Evolutionary conservation across 2,888 invertebrate genomes (phyloP).

Genomic region (Mamestra brassicae): DNA sequence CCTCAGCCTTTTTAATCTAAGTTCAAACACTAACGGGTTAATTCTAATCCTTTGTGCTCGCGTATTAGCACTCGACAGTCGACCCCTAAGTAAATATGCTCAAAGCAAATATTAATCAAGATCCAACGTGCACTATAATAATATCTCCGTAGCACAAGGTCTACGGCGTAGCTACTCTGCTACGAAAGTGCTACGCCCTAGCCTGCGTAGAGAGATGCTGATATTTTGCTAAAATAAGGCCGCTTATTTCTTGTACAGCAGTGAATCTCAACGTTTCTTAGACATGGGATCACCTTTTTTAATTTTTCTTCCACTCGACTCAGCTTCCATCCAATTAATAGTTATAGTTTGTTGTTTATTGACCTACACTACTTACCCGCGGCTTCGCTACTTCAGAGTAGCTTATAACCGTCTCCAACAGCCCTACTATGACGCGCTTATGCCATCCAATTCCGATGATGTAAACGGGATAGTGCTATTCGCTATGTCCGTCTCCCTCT

Average conservation of each 20-base stretch:
- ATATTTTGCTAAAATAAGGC: slow-evolving; percentile 8
- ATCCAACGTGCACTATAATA: slow-evolving; percentile 46
- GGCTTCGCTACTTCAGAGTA: no score
- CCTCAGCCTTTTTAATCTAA: slow-evolving; percentile 43
- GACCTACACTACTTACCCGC: no score
- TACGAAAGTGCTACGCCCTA: slow-evolving; percentile 53
- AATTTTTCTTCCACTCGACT: no score
- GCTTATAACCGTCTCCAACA: no score
- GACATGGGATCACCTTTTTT: no score
- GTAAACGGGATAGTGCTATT: no score
- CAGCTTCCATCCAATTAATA: no score
- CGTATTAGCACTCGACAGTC: slow-evolving; percentile 45
- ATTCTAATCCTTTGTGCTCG: slow-evolving; percentile 35
- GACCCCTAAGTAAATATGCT: slow-evolving; percentile 42
- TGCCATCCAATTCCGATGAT: no score
- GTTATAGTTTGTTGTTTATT: no score
- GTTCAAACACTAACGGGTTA: slow-evolving; percentile 33
- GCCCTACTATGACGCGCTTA: no score
- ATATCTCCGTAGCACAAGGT: slow-evolving; percentile 33
- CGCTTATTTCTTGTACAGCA: slow-evolving; percentile 16
- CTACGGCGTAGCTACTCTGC: slow-evolving; percentile 46
- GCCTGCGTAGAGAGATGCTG: slow-evolving; percentile 20
- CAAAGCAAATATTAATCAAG: slow-evolving; percentile 53
- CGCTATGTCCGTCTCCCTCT: no score
- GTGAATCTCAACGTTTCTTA: background rate